A percentile compares a stretch with the other conserved stretches of the same genome.
phyloP scores from a whole-genome alignment of 2,888 invertebrate species.

The Lysandra coridon region DNA sequence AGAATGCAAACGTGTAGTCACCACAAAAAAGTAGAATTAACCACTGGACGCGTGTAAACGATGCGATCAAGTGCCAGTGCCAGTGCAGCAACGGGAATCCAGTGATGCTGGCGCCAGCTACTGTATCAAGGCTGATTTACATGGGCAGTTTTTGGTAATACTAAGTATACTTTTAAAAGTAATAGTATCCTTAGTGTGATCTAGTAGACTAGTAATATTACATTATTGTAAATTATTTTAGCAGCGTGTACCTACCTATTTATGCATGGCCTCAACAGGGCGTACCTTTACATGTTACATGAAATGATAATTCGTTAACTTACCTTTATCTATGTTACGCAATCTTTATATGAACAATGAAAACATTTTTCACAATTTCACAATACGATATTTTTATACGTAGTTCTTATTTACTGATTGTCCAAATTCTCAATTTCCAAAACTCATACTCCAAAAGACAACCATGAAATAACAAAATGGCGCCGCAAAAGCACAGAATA shows the following conservation, averaged over 20 bases:
- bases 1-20: no score
- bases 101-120: no score
- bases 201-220: no score
- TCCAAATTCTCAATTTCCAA: background rate
- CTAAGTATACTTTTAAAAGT: no score
- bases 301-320: background rate
- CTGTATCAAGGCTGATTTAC: no score
- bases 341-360: background rate
- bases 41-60: no score
- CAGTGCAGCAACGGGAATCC: no score
- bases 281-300: background rate
- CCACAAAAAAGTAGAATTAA: no score
- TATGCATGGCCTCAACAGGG: background rate
- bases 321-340: conserved; percentile 19
- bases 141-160: no score
- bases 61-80: no score
- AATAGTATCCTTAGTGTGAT: no score
- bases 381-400: conserved; percentile 4
- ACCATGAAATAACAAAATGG: conserved; percentile 23
- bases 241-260: background rate
- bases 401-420: background rate
- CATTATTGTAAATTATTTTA: no score
- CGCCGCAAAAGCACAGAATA: background rate
- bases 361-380: conserved; percentile 22
- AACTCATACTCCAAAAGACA: background rate